phyloP scores from a whole-genome alignment of 2,113 vertebrate species.

The Athene noctua region DNA sequence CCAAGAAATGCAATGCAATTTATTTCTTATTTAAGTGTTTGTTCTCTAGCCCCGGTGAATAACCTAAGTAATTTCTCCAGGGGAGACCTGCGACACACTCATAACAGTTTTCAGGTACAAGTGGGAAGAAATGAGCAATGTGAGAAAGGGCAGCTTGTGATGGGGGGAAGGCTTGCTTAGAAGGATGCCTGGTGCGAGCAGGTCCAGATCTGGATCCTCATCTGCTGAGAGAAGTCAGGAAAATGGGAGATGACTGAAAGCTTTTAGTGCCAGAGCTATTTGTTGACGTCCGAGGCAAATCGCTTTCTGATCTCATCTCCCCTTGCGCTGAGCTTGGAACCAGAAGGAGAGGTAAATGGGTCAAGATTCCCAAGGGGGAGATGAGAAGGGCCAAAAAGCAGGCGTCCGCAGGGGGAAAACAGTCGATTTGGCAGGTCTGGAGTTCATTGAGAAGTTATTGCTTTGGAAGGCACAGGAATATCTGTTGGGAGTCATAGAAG shows the following conservation, averaged over 20 bases:
- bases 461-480: conserved; percentile 67
- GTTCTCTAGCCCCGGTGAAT: background rate
- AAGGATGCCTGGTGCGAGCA: background rate
- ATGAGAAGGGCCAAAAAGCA: conserved; percentile 66
- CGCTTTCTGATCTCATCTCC: conserved; percentile 66
- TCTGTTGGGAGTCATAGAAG: conserved; percentile 68
- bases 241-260: conserved; percentile 62
- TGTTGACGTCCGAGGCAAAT: conserved; percentile 48
- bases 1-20: background rate
- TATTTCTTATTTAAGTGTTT: conserved; percentile 33
- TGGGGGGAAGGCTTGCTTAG: background rate
- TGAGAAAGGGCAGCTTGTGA: background rate
- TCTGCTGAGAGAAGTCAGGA: conserved; percentile 54
- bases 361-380: conserved; percentile 42
- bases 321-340: conserved; percentile 46
- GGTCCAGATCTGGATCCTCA: background rate
- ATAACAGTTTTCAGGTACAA: background rate
- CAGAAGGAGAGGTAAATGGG: conserved; percentile 64
- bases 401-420: conserved; percentile 32
- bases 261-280: conserved; percentile 65
- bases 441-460: conserved; percentile 71
- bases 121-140: conserved; percentile 11
- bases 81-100: background rate
- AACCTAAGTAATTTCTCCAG: conserved; percentile 29
- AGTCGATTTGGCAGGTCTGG: conserved; percentile 68